Evolutionary conservation across 23 tunicate species (phyloP).

Genomic region (Botrylloides violaceus): DNA sequence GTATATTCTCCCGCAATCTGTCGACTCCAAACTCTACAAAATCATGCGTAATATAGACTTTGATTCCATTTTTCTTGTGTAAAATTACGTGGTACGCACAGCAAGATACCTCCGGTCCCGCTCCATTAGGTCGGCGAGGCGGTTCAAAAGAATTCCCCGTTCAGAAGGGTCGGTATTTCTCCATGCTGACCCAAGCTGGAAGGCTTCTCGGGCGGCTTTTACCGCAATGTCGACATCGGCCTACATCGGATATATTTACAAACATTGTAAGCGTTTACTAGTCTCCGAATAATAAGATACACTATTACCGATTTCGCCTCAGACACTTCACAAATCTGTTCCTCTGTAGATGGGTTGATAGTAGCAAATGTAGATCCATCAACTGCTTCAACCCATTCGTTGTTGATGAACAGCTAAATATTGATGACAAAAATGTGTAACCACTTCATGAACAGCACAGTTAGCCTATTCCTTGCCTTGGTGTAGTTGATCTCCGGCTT

Average conservation of each 20-base stretch:
- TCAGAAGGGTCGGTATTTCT: constrained; percentile 85
- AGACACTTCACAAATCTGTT: constrained; percentile 57
- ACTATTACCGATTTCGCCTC: constrained; percentile 60
- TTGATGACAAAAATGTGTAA: neutral
- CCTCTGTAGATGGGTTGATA: constrained; percentile 57
- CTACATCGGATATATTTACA: constrained; percentile 19
- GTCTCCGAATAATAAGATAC: neutral
- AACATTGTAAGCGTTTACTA: neutral
- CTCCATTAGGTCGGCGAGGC: constrained; percentile 88
- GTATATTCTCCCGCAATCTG: constrained; percentile 48
- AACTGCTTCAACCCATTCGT: constrained; percentile 59
- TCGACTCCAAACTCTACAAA: constrained; percentile 40
- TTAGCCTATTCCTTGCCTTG: constrained; percentile 2
- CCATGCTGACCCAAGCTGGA: constrained; percentile 86
- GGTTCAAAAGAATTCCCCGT: constrained; percentile 70
- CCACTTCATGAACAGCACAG: neutral
- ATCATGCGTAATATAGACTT: neutral
- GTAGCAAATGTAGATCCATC: constrained; percentile 66
- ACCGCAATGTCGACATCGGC: constrained; percentile 91
- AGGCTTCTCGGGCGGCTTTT: constrained; percentile 75
- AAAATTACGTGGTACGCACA: constrained; percentile 26
- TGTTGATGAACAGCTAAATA: constrained; percentile 78
- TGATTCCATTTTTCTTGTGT: neutral
- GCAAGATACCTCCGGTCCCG: constrained; percentile 75
- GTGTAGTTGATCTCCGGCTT: constrained; percentile 27